Evolutionary conservation across 1,140 invertebrate genomes (phyloP).

Genomic region (Octopus sinensis): DNA sequence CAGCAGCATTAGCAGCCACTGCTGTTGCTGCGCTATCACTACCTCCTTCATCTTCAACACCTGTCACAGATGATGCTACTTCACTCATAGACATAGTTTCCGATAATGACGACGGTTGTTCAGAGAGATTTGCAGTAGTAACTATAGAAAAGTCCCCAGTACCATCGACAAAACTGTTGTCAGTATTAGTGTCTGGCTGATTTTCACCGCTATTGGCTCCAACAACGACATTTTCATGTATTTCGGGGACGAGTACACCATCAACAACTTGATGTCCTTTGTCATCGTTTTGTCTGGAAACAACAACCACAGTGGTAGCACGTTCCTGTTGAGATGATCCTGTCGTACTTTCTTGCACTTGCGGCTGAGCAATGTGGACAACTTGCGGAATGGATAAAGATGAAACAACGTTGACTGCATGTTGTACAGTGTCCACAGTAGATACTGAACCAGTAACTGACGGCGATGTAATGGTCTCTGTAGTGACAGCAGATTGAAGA

Average conservation of each 20-base stretch:
- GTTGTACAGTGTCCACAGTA: no score
- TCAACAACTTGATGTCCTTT: not conserved
- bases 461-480: no score
- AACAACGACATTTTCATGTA: no score
- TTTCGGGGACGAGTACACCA: not conserved
- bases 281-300: not conserved
- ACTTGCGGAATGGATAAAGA: not conserved
- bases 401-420: not conserved
- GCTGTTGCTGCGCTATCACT: conserved; percentile 18
- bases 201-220: no score
- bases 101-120: conserved; percentile 26
- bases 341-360: not conserved
- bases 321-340: not conserved
- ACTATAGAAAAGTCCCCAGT: not conserved
- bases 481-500: not conserved
- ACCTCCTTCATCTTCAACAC: conserved; percentile 24
- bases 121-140: not conserved
- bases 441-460: no score
- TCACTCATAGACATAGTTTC: conserved; percentile 20
- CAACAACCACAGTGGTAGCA: not conserved
- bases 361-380: not conserved
- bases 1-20: conserved; percentile 4
- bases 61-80: conserved; percentile 18
- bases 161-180: not conserved
- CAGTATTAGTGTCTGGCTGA: not conserved